A percentile compares a stretch with the other conserved stretches of the same genome.
phyloP scores from a whole-genome alignment of 2,797 vertebrate genomes.

The Pygocentrus nattereri region DNA sequence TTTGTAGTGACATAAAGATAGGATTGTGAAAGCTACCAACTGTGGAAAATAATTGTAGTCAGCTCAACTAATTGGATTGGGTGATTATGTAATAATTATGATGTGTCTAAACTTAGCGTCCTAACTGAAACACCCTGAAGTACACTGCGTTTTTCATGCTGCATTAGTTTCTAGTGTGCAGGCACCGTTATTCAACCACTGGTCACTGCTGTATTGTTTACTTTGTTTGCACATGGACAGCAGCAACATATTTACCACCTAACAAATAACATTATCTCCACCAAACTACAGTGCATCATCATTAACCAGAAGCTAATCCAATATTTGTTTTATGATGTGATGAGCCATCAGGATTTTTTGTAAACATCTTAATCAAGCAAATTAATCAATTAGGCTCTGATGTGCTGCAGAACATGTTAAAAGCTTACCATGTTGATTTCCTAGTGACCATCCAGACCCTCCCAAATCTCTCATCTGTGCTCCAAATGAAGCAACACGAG shows the following conservation, averaged over 20 bases:
- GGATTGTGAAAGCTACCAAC: no score
- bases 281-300: neutral
- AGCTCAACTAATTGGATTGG: no score
- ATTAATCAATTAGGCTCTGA: constrained; percentile 7
- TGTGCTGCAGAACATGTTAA: neutral
- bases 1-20: no score
- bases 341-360: neutral
- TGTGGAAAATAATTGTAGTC: no score
- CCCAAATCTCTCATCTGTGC: neutral
- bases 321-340: constrained; percentile 25
- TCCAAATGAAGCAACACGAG: constrained; percentile 8
- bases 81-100: no score
- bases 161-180: no score
- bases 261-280: neutral
- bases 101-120: no score
- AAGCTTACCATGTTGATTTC: constrained; percentile 9
- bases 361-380: constrained; percentile 1
- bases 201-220: neutral
- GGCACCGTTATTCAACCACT: neutral
- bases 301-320: constrained; percentile 34
- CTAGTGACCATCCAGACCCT: neutral
- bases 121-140: no score
- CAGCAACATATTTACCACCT: neutral
- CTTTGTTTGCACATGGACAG: neutral
- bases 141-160: no score